A percentile compares a stretch with the other conserved stretches of the same genome.
Conservation (phyloP, 2,888 invertebrate species). For the Noctua janthina region DNA sequence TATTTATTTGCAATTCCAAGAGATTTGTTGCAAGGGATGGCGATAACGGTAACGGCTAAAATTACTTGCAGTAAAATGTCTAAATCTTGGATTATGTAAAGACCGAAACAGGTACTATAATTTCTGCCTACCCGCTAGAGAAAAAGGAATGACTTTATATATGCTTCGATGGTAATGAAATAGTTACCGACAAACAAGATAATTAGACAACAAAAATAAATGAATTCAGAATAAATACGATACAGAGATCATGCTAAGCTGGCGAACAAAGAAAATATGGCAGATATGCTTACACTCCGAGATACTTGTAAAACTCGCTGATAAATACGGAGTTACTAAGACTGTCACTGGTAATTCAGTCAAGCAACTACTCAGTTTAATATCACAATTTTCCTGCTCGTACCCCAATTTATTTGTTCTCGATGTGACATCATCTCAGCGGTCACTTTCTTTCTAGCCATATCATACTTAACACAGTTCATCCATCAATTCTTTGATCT, state of each 20-base stretch:
- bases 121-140: not conserved
- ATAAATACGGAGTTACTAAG: not conserved
- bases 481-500: not conserved
- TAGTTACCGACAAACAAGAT: not conserved
- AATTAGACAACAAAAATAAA: not conserved
- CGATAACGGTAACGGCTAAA: slow-evolving; percentile 22
- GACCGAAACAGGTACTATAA: not conserved
- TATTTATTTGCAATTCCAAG: slow-evolving; percentile 45
- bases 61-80: not conserved
- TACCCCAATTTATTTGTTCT: not conserved
- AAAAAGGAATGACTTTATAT: not conserved
- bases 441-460: not conserved
- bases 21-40: slow-evolving; percentile 40
- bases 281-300: too few relatives aligned
- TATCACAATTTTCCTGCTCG: not conserved
- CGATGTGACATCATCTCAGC: not conserved
- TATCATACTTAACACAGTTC: not conserved
- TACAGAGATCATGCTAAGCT: too few relatives aligned
- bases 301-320: not conserved
- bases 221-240: not conserved
- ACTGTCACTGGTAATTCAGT: not conserved
- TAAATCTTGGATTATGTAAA: not conserved
- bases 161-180: not conserved
- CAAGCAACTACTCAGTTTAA: not conserved
- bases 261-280: too few relatives aligned